Conservation (phyloP, 2,113 vertebrate species). For the Corythornis cristatus region DNA sequence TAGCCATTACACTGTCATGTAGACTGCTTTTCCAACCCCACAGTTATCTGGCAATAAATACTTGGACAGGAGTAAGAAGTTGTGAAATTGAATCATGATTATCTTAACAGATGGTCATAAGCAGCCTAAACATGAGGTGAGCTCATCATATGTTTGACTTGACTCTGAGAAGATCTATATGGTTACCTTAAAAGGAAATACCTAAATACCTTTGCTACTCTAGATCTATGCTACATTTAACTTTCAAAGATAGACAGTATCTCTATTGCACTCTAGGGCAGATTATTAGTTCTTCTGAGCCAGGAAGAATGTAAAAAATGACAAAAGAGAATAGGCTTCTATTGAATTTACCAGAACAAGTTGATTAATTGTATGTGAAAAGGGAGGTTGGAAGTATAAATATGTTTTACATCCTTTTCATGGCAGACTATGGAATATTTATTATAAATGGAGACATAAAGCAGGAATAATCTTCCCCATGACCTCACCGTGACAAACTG, state of each 20-base stretch:
- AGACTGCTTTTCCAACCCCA: background rate
- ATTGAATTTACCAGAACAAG: slow-evolving; percentile 26
- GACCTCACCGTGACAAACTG: slow-evolving; percentile 65
- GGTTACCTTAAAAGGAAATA: slow-evolving; percentile 12
- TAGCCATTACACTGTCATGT: background rate
- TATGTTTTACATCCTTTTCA: slow-evolving; percentile 46
- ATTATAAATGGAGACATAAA: slow-evolving; percentile 67
- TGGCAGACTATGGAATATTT: slow-evolving; percentile 57
- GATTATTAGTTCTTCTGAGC: slow-evolving; percentile 8
- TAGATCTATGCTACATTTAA: background rate
- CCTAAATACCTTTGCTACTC: slow-evolving; percentile 16
- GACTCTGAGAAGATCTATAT: background rate
- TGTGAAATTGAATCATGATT: background rate
- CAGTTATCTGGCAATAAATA: background rate
- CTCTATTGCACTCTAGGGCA: background rate
- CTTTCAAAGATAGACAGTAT: background rate
- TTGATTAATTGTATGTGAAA: slow-evolving; percentile 53
- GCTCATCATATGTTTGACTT: background rate
- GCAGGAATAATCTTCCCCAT: slow-evolving; percentile 65
- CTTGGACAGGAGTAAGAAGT: background rate
- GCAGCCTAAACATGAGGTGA: background rate
- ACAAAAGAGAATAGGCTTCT: slow-evolving; percentile 16
- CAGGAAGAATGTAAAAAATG: background rate
- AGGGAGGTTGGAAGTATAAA: slow-evolving; percentile 39
- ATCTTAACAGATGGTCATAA: slow-evolving; percentile 20